phyloP scores from a whole-genome alignment of 2,888 invertebrate species.

The Drosophila formosana region DNA sequence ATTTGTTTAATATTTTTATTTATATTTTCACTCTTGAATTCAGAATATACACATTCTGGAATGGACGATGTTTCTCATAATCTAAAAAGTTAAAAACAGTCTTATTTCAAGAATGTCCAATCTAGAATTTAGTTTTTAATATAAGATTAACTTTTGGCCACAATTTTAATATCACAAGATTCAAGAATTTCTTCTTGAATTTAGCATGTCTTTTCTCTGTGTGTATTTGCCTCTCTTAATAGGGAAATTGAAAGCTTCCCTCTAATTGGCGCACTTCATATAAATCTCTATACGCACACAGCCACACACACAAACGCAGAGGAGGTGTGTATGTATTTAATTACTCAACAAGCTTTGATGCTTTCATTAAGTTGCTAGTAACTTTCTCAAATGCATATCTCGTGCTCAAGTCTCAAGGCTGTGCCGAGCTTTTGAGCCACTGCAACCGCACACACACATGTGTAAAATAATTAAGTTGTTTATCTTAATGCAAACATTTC shows the following conservation, averaged over 20 bases:
- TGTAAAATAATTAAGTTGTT: slow-evolving; percentile 78
- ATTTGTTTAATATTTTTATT: too few species aligned
- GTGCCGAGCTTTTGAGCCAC: slow-evolving; percentile 6
- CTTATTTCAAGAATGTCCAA: too few species aligned
- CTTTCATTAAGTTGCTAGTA: slow-evolving; percentile 49
- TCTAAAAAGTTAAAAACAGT: too few species aligned
- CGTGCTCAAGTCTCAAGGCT: slow-evolving; percentile 29
- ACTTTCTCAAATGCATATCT: slow-evolving; percentile 42
- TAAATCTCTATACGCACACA: slow-evolving; percentile 10
- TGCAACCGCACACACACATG: slow-evolving; percentile 39
- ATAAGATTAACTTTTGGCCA: too few species aligned
- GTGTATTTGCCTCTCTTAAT: slow-evolving; percentile 8
- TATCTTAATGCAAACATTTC: slow-evolving; percentile 75
- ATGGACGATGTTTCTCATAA: too few species aligned
- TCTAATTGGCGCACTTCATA: slow-evolving; percentile 46
- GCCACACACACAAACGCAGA: not conserved
- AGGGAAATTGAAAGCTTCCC: slow-evolving; percentile 37
- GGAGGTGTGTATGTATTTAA: slow-evolving; percentile 45
- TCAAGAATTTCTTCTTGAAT: too few species aligned
- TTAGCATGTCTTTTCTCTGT: too few species aligned
- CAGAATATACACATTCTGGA: too few species aligned
- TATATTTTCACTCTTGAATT: too few species aligned
- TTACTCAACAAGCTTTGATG: slow-evolving; percentile 54
- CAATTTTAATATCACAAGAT: too few species aligned
- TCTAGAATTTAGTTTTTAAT: too few species aligned